A percentile compares a stretch with the other conserved stretches of the same genome.
These are phyloP conservation scores for Synergus laeviventris DNA, from an alignment of 2,888 invertebrate genomes.

Conservation along the genomic window DNA sequence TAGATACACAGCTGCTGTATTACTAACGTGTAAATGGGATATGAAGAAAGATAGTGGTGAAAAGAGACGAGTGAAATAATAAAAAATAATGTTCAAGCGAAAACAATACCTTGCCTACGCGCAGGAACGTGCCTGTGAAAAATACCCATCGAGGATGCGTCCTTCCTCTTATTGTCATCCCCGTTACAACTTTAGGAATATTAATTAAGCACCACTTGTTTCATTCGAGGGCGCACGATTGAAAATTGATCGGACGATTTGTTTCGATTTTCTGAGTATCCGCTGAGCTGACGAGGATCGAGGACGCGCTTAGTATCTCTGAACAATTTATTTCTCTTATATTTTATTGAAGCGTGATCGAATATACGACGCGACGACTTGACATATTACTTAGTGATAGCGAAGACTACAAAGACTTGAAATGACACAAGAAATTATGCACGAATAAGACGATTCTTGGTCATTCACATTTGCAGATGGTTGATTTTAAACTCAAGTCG, in stretches of 20 bases:
- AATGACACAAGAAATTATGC: neutral
- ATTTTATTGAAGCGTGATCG: neutral
- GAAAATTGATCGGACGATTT: conserved; percentile 1
- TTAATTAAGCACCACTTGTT: conserved; percentile 16
- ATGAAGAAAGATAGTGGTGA: neutral
- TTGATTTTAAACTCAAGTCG: no score
- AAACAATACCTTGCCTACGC: conserved; percentile 44
- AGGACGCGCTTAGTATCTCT: conserved; percentile 23
- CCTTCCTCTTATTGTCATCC: neutral
- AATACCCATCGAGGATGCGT: neutral
- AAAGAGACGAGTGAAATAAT: neutral
- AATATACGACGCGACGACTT: neutral
- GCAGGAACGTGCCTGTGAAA: conserved; percentile 43
- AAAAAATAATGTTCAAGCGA: conserved; percentile 1
- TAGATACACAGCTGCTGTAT: neutral
- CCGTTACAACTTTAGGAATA: conserved; percentile 21
- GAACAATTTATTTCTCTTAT: neutral
- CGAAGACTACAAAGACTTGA: neutral
- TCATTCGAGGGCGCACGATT: conserved; percentile 24
- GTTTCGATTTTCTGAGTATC: conserved; percentile 22
- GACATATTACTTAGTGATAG: neutral
- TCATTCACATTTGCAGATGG: neutral
- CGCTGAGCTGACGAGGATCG: conserved; percentile 12
- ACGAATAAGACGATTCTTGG: neutral
- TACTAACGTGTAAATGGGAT: neutral